Base-by-base conservation (phyloP, 2,888 invertebrate species). In the Drosophila rubida region DNA sequence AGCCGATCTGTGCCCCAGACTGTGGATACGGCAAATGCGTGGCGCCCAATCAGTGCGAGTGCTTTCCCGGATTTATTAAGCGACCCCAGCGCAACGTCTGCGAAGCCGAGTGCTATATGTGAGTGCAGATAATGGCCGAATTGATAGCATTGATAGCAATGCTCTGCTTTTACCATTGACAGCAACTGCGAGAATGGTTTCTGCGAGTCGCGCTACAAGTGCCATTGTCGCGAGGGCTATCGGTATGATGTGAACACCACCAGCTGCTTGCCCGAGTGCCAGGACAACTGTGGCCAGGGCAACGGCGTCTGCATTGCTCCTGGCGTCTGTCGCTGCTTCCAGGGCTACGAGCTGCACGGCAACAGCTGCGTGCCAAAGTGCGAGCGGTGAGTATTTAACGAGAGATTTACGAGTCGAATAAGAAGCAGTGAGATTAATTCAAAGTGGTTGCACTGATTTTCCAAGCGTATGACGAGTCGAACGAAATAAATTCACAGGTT, bases 221-320 rank as follows among this genome's bases (percentile, higher is more conserved):
- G 92, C 30, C 84, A 90, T 2, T 92, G 92, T 51, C 81, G 89
- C 4, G 75, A 85, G 23, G 92, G 92, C 1, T 92, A 90, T 63
- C 77, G 76, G 30, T 89, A 83, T 30, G 89, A 88, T 58, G 25
- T 50, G 4, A 84, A 89, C 14, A 89, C 87, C 2, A 84, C 84
- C 9, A 88, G 86, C 9, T 92, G 92, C 27, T 61, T 90, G 54
- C 91, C 91, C 0, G 75, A 87, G 8, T 91, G 91, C 59, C 69
- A 58, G 2, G 88, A 88, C 9, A 71, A 86, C 16, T 92, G 90
- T 51, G 81, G 85, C 0, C 93, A 94, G 64, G 80, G 85, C 2
- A 93, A 94, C 71, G 95, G 94, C 4, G 92, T 93, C 13, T 95
- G 95, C 84, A 92, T 93, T 4, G 93, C 93, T 0, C 94, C 95